Conservation (phyloP, 2,888 invertebrate species). For the Drosophila hamatofila region DNA sequence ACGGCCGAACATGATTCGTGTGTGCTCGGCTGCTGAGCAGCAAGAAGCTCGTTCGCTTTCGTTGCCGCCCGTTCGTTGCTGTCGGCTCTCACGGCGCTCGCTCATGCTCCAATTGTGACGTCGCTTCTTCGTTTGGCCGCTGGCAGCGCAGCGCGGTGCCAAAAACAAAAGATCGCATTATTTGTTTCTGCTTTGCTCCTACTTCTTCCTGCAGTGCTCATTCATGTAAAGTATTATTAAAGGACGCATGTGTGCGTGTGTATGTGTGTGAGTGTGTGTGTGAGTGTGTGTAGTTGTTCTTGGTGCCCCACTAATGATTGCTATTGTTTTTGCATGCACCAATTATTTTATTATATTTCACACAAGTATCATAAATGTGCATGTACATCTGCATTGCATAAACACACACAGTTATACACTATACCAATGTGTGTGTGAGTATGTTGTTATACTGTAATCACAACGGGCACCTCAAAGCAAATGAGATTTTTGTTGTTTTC, state of each 20-base stretch:
- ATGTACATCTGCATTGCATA: slow-evolving; percentile 2
- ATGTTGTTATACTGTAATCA: slow-evolving; percentile 60
- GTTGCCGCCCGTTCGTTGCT: background rate
- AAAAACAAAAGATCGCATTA: slow-evolving; percentile 66
- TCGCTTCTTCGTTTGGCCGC: slow-evolving; percentile 27
- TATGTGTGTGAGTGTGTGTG: slow-evolving; percentile 6
- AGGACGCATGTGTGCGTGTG: slow-evolving; percentile 51
- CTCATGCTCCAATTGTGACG: slow-evolving; percentile 65
- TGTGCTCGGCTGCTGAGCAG: background rate
- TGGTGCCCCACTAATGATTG: slow-evolving; percentile 42
- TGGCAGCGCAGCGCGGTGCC: slow-evolving; percentile 28
- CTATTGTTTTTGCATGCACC: slow-evolving; percentile 72
- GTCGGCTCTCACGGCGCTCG: slow-evolving; percentile 27
- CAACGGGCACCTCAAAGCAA: slow-evolving; percentile 83
- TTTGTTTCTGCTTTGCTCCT: slow-evolving; percentile 51
- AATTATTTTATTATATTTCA: slow-evolving; percentile 68
- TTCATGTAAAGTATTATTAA: slow-evolving; percentile 73
- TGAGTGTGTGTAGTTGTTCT: background rate
- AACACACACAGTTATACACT: background rate
- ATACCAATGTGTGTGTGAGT: slow-evolving; percentile 3
- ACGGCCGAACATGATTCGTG: slow-evolving; percentile 31
- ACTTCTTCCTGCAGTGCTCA: slow-evolving; percentile 15
- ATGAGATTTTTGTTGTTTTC: slow-evolving; percentile 72
- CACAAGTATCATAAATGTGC: slow-evolving; percentile 42
- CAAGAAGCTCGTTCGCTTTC: background rate